Evolutionary conservation across 2,113 vertebrate species (phyloP).

Genomic region (Vimba vimba): DNA sequence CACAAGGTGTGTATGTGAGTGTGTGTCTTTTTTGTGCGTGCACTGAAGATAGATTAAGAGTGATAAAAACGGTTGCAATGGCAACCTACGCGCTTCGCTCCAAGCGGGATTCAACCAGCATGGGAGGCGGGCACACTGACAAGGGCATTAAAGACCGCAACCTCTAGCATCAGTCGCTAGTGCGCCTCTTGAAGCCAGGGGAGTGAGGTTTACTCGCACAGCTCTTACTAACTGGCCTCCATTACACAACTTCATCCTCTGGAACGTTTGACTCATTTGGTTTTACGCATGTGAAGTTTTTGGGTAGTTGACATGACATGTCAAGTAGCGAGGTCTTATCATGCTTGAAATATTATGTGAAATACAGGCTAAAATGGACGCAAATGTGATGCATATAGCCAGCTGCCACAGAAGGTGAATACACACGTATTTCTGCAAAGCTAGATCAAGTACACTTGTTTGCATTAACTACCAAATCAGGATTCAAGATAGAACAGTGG

Average conservation of each 20-base stretch:
- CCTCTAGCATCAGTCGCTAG: too few relatives aligned
- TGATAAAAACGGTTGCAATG: neutral
- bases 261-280: neutral
- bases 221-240: too few relatives aligned
- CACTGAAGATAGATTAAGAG: too few relatives aligned
- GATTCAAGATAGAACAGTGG: neutral
- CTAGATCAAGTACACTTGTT: neutral
- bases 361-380: too few relatives aligned
- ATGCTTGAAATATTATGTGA: slow-evolving; percentile 5
- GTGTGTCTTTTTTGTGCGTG: neutral
- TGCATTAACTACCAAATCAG: slow-evolving; percentile 4
- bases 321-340: neutral
- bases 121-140: too few relatives aligned
- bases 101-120: too few relatives aligned
- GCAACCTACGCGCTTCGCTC: too few relatives aligned
- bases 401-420: neutral
- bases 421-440: neutral
- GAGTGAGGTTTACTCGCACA: too few relatives aligned
- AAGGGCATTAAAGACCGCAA: too few relatives aligned
- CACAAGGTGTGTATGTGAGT: neutral
- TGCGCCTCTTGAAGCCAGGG: too few relatives aligned
- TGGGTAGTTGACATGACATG: neutral
- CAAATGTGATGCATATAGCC: neutral
- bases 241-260: neutral
- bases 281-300: neutral